phyloP scores from a whole-genome alignment of 64 coral and sea anemone genomes.

The Astreopora myriophthalma region DNA sequence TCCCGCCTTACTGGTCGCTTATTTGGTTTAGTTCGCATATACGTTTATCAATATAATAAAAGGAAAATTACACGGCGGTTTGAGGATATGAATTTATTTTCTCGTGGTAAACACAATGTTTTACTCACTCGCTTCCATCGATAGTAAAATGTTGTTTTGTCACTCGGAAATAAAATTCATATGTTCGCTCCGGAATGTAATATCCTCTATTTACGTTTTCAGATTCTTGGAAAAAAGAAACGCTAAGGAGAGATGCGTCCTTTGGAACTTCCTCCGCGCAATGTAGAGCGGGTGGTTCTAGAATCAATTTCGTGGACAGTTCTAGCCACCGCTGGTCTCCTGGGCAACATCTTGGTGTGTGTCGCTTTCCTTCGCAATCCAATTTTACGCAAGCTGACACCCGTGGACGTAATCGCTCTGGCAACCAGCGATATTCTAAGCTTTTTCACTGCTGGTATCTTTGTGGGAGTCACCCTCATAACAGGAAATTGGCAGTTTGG shows the following conservation, averaged over 20 bases:
- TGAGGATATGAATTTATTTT: too few species aligned
- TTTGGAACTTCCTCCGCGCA: background rate
- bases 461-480: background rate
- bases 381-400: background rate
- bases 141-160: too few species aligned
- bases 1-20: too few species aligned
- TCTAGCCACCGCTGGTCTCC: background rate
- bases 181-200: too few species aligned
- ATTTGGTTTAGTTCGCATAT: too few species aligned
- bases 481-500: conserved; percentile 15
- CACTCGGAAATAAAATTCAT: too few species aligned
- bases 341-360: background rate
- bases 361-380: background rate
- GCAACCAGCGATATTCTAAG: conserved; percentile 17
- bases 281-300: background rate
- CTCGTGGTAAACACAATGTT: too few species aligned
- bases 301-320: background rate
- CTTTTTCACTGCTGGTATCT: background rate
- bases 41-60: too few species aligned
- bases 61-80: too few species aligned
- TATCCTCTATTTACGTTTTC: too few species aligned
- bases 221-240: background rate
- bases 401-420: background rate
- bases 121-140: too few species aligned
- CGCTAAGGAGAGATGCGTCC: background rate